A percentile compares a stretch with the other conserved stretches of the same genome.
phyloP scores from a whole-genome alignment of 2,888 invertebrate species.

The Yponomeuta sedellus region DNA sequence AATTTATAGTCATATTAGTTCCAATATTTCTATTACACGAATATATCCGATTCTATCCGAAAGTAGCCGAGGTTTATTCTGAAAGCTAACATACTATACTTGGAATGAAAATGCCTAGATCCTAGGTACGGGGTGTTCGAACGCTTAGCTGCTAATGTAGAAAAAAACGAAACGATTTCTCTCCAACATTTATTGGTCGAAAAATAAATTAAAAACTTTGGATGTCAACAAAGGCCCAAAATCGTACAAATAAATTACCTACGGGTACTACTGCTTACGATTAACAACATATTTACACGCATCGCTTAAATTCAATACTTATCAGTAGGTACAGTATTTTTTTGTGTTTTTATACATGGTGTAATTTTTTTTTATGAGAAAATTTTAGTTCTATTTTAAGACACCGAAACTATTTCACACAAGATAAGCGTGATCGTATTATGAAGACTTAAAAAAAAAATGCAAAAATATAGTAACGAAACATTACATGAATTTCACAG shows the following conservation, averaged over 20 bases:
- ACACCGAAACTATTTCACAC: too few species aligned
- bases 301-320: conserved; percentile 36
- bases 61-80: too few species aligned
- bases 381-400: not conserved
- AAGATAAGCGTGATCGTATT: too few species aligned
- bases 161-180: conserved; percentile 49
- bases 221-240: conserved; percentile 75
- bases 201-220: conserved; percentile 77
- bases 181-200: conserved; percentile 77
- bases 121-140: not conserved
- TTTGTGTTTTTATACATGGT: conserved; percentile 20
- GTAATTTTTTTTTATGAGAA: not conserved
- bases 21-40: too few species aligned
- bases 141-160: not conserved
- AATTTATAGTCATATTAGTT: too few species aligned
- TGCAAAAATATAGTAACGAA: too few species aligned
- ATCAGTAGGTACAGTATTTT: conserved; percentile 50
- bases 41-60: too few species aligned
- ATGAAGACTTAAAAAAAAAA: too few species aligned
- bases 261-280: conserved; percentile 62
- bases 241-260: conserved; percentile 74
- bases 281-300: conserved; percentile 69
- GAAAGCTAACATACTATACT: too few species aligned
- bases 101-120: not conserved
- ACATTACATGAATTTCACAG: too few species aligned